Evolutionary conservation across 2,888 invertebrate species (phyloP).

Genomic region (Calameuta pallipes): DNA sequence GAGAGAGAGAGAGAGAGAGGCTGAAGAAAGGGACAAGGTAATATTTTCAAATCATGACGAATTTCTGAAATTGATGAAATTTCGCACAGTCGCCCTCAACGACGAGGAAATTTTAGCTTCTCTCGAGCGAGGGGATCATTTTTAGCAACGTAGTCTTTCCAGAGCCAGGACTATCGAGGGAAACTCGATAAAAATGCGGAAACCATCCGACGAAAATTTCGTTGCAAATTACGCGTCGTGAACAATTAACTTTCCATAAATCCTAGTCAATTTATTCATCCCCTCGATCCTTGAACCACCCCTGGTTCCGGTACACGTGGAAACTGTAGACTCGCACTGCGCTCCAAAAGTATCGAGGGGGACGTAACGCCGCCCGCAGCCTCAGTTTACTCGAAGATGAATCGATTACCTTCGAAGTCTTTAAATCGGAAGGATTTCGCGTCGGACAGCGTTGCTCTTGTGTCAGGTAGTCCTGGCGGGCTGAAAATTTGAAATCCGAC

Average conservation of each 20-base stretch:
- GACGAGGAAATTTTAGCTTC: not conserved
- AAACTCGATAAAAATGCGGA: not conserved
- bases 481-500: too few species aligned
- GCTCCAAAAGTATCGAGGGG: not conserved
- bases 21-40: slow-evolving; percentile 3
- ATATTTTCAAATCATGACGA: not conserved
- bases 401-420: not conserved
- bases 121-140: not conserved
- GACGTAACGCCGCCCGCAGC: not conserved
- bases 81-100: not conserved
- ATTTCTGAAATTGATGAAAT: not conserved
- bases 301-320: not conserved
- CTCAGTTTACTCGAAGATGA: not conserved
- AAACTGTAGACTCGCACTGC: not conserved
- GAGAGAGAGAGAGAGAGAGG: slow-evolving; percentile 8
- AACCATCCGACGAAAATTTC: not conserved
- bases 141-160: not conserved
- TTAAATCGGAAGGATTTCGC: not conserved
- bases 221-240: too few species aligned
- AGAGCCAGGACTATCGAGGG: not conserved
- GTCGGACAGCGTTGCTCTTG: not conserved
- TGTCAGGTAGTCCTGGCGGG: not conserved
- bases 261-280: too few species aligned
- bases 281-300: not conserved
- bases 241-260: too few species aligned